Percentiles rank a stretch among this genome's conserved stretches.
Conservation (phyloP, 2,888 invertebrate genomes). For the Cylindroiulus punctatus region DNA sequence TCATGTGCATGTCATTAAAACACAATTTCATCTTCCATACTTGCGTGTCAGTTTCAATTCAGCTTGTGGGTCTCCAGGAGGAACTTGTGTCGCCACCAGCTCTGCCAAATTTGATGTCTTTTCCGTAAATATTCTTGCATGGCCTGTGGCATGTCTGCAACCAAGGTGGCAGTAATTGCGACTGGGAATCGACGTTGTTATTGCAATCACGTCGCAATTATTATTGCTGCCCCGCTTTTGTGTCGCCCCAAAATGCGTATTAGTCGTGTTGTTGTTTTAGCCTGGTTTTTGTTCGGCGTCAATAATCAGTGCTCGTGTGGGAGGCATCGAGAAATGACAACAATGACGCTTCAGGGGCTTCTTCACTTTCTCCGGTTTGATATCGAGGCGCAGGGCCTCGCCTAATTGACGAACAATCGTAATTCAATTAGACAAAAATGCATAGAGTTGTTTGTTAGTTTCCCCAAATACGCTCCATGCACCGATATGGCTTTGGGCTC, state of each 20-base stretch:
- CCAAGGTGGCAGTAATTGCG: neutral
- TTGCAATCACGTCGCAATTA: neutral
- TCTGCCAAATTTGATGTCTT: too few relatives aligned
- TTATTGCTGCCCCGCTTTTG: neutral
- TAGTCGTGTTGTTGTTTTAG: slow-evolving; percentile 6
- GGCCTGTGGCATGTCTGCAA: too few relatives aligned
- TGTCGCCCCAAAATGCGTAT: neutral
- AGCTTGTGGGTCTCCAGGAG: too few relatives aligned
- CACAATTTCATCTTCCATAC: too few relatives aligned
- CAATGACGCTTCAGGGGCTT: neutral
- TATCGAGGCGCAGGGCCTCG: neutral
- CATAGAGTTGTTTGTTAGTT: too few relatives aligned
- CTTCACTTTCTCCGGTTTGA: neutral
- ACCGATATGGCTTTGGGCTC: too few relatives aligned
- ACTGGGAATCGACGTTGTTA: neutral
- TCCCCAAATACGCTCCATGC: too few relatives aligned
- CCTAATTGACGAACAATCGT: neutral
- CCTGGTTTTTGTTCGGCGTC: neutral
- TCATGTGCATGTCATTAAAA: too few relatives aligned
- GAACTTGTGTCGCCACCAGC: too few relatives aligned
- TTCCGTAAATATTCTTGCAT: too few relatives aligned
- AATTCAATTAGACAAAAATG: neutral
- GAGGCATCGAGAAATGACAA: neutral
- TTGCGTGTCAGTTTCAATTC: too few relatives aligned
- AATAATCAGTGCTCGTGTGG: neutral